Evolutionary conservation across 2,113 vertebrate species (phyloP).

Genomic region (Petroica traversi): DNA sequence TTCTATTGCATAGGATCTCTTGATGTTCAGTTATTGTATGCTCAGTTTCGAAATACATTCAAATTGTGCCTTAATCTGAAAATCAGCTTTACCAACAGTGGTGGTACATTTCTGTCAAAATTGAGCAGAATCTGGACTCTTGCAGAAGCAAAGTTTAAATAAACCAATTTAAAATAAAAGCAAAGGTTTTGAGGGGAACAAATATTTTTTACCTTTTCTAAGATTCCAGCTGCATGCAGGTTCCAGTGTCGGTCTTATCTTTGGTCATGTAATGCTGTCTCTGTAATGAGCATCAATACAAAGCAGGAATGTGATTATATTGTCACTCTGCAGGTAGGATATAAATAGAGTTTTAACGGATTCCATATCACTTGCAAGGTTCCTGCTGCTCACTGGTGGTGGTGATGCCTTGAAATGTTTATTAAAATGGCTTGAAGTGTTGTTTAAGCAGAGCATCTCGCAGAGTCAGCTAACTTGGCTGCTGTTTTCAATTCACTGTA

Average conservation of each 20-base stretch:
- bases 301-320: conserved; percentile 11
- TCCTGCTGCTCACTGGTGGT: neutral
- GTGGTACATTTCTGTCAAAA: neutral
- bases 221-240: neutral
- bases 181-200: neutral
- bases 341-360: conserved; percentile 34
- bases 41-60: neutral
- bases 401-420: conserved; percentile 44
- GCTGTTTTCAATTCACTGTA: conserved; percentile 28
- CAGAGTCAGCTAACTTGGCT: conserved; percentile 18
- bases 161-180: neutral
- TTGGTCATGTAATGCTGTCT: neutral
- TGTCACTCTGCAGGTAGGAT: conserved; percentile 13
- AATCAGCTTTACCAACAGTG: neutral
- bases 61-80: neutral
- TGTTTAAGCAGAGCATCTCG: conserved; percentile 27
- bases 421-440: conserved; percentile 43
- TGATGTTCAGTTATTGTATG: neutral
- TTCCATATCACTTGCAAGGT: neutral
- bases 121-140: neutral
- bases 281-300: neutral
- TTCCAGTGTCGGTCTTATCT: neutral
- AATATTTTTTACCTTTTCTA: neutral
- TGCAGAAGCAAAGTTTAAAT: neutral
- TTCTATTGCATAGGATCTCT: neutral